Base-by-base conservation (phyloP, 2,113 vertebrate genomes). In the Brachyhypopomus gauderio region DNA sequence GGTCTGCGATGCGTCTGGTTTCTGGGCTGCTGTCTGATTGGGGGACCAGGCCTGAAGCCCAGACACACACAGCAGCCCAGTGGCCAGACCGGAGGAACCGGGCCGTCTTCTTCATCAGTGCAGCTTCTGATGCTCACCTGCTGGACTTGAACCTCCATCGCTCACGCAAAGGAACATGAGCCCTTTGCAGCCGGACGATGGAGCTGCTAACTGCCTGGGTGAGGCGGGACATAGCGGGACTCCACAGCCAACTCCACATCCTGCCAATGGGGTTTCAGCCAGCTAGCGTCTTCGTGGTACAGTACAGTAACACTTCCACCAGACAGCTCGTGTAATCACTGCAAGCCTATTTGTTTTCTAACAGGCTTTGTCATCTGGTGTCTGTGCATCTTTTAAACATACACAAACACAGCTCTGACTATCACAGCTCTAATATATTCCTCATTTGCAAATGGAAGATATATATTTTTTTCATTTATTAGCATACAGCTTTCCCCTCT, bases 11-110 rank as follows among this genome's bases (percentile, higher is more conserved):
- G 36, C 9, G 1, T 58, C 48, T 72, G 78, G 87, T 87, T 81
- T 86, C 19, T 58, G 70, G 83, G 80, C 80, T 81, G 83, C 69
- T 70, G 81, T 77, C 84, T 84, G 87, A 89, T 90, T 90, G 87
- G 74, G 77, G 87, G 85, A 91, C 91, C 87, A 90, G 81, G 78
- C 84, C 86, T 62, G 83, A 87, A 84, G 82, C 84, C 56, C 79
- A 73, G 66, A 82, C 62, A 87, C 69, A 86, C 88, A 88, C 85
- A 81, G 89, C 89, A 88, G 88, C 84, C 89, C 90, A 89, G 83
- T 89, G 79, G 86, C 86, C 72, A 83, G 88, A 88, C 88, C 81
- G 72, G 71, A 83, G 77, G 34, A 38, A 59, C 82, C 86, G 86
- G 83, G 79, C 82, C 71, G 38, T 78, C 69, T 80, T 64, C 67